These are phyloP conservation scores for Sitta europaea DNA, from an alignment of 2,113 vertebrate species.

Conservation along the genomic window DNA sequence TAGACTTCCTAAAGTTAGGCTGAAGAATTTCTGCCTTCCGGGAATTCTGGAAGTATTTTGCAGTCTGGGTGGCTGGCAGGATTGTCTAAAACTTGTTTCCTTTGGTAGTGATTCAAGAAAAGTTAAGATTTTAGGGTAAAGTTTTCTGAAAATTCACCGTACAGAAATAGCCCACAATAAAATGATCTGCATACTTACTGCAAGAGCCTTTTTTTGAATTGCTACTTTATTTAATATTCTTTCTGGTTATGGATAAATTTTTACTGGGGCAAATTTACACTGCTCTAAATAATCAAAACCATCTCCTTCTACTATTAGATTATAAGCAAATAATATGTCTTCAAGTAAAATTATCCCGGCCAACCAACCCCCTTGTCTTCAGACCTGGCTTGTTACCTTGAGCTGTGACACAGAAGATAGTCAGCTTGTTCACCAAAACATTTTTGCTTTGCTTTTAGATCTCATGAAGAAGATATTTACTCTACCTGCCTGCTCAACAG, in stretches of 20 bases:
- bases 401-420: background rate
- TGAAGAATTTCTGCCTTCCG: background rate
- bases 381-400: background rate
- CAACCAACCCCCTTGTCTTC: accelerated
- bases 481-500: background rate
- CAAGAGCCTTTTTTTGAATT: background rate
- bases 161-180: too few species aligned
- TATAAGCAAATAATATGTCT: background rate
- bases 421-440: background rate
- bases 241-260: background rate
- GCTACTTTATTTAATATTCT: background rate
- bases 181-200: too few species aligned
- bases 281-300: background rate
- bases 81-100: background rate
- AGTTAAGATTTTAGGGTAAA: background rate
- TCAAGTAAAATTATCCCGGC: accelerated
- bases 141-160: too few species aligned
- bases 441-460: background rate
- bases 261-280: background rate
- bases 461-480: background rate
- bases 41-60: background rate
- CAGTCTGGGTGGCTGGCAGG: background rate
- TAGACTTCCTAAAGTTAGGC: background rate
- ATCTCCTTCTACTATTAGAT: background rate
- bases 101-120: background rate